A percentile compares a stretch with the other conserved stretches of the same genome.
Evolutionary conservation across 2,888 invertebrate species (phyloP).

Genomic region (Apantesis nais): DNA sequence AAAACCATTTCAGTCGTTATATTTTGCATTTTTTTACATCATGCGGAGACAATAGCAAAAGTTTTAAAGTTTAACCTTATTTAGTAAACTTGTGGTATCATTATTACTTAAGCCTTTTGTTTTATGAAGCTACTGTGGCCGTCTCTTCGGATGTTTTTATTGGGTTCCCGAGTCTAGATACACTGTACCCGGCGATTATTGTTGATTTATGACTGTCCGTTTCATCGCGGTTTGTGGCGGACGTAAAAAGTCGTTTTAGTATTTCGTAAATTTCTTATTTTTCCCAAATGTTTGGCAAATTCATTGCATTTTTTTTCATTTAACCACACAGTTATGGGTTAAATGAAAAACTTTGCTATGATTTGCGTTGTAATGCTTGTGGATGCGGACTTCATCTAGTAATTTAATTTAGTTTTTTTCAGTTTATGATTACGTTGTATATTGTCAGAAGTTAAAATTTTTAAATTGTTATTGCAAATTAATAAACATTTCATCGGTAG

Average conservation of each 20-base stretch:
- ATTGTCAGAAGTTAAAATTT: too few relatives aligned
- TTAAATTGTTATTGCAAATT: too few relatives aligned
- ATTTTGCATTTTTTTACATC: background rate
- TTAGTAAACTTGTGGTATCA: conserved; percentile 26
- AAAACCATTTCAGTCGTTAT: background rate
- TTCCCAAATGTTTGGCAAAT: background rate
- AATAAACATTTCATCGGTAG: too few relatives aligned
- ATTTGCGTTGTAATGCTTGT: background rate
- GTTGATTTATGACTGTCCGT: conserved; percentile 44
- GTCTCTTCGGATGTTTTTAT: conserved; percentile 45
- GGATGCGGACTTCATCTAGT: background rate
- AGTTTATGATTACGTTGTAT: too few relatives aligned
- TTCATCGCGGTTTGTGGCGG: conserved; percentile 35
- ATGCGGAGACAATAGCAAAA: background rate
- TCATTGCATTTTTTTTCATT: too few relatives aligned
- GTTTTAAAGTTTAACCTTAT: conserved; percentile 24
- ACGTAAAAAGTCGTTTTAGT: background rate
- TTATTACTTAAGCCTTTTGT: conserved; percentile 40
- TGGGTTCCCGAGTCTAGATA: conserved; percentile 34
- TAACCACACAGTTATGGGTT: too few relatives aligned
- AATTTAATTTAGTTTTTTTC: too few relatives aligned
- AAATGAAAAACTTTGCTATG: too few relatives aligned
- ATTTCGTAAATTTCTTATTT: background rate
- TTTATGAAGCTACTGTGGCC: conserved; percentile 29
- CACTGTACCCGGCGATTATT: conserved; percentile 43